Conservation (phyloP, 1,140 invertebrate genomes). For the Lerema accius region DNA sequence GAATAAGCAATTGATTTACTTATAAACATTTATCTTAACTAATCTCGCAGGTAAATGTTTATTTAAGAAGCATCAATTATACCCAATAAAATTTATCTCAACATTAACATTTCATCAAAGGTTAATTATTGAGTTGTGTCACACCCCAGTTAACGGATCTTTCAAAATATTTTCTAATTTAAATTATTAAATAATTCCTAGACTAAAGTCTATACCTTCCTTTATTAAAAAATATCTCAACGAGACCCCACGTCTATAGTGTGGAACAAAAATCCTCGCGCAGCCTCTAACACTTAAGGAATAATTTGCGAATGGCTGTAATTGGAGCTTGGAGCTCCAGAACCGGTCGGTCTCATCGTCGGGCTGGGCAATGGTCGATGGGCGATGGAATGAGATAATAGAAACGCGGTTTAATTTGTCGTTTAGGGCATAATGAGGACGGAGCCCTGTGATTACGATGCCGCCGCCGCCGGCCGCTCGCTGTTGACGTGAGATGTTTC, state of each 20-base stretch:
- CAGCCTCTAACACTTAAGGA: background rate
- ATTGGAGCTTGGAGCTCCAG: constrained; percentile 18
- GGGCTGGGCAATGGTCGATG: constrained; percentile 35
- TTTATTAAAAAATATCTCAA: background rate
- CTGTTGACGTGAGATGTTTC: constrained; percentile 69
- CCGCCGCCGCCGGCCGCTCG: constrained; percentile 65
- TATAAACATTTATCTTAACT: too few species aligned
- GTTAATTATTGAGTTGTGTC: too few species aligned
- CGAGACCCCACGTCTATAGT: background rate
- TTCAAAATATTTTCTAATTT: too few species aligned
- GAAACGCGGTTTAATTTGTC: constrained; percentile 82
- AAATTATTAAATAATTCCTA: too few species aligned
- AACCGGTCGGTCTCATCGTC: constrained; percentile 59
- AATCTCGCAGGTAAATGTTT: too few species aligned
- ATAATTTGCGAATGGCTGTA: constrained; percentile 23
- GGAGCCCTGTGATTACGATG: constrained; percentile 75
- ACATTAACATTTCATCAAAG: too few species aligned
- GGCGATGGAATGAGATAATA: constrained; percentile 79
- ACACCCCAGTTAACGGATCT: too few species aligned
- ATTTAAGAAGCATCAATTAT: too few species aligned
- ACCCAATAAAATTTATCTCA: too few species aligned
- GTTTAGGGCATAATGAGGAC: constrained; percentile 80
- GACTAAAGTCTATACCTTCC: too few species aligned
- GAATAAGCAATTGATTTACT: too few species aligned
- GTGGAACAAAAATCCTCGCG: too few species aligned